Percentiles rank a stretch among this genome's conserved stretches.
Conservation (phyloP, 2,113 vertebrate genomes). For the Mohoua ochrocephala region DNA sequence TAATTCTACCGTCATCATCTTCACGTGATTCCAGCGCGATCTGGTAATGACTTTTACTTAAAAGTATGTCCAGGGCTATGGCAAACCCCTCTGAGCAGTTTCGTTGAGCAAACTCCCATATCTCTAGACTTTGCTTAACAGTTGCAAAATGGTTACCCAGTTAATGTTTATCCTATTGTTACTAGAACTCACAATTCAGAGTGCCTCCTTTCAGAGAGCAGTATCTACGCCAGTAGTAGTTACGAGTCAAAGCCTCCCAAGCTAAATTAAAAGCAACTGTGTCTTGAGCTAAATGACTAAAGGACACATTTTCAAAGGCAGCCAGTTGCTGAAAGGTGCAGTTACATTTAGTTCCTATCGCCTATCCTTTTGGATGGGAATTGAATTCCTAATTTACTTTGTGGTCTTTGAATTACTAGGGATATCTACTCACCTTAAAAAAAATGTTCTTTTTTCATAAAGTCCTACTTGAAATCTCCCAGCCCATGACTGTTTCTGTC, state of each 20-base stretch:
- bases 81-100: neutral
- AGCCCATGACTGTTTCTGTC: neutral
- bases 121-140: constrained; percentile 52
- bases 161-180: constrained; percentile 52
- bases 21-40: neutral
- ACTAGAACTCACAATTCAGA: neutral
- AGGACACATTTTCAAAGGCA: neutral
- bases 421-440: neutral
- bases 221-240: neutral
- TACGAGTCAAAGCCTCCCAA: neutral
- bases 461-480: neutral
- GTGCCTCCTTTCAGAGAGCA: neutral
- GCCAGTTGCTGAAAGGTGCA: neutral
- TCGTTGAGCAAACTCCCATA: neutral
- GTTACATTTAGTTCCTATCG: neutral
- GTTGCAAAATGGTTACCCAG: constrained; percentile 21
- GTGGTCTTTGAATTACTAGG: neutral
- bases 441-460: fast-evolving
- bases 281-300: neutral
- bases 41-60: neutral
- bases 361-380: neutral
- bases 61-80: neutral
- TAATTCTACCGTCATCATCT: neutral
- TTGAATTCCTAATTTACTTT: neutral
- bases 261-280: constrained; percentile 19